phyloP scores from a whole-genome alignment of 1,140 invertebrate genomes.

The Lepidurus packardi region DNA sequence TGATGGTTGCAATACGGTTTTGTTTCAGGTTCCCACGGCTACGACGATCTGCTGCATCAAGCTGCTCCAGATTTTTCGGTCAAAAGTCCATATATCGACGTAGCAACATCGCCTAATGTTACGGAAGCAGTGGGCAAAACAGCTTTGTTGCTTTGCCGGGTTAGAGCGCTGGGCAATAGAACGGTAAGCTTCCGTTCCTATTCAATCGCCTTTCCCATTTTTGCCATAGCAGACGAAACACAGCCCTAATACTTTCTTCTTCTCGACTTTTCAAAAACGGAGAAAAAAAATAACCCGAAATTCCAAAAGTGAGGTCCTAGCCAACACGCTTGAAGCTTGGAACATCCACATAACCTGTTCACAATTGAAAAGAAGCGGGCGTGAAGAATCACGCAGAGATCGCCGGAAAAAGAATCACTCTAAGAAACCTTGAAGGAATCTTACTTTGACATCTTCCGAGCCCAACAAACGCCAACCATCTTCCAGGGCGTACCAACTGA shows the following conservation, averaged over 20 bases:
- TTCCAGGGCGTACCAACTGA: no score
- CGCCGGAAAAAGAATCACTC: no score
- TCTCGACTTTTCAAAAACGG: background rate
- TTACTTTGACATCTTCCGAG: no score
- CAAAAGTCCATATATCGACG: slow-evolving; percentile 30
- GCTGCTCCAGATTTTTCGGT: slow-evolving; percentile 23
- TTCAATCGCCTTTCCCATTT: background rate
- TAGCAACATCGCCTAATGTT: slow-evolving; percentile 63
- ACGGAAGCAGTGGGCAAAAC: slow-evolving; percentile 72
- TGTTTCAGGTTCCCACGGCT: background rate
- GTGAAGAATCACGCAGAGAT: no score
- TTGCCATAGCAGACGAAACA: background rate
- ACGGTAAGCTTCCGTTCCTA: slow-evolving; percentile 55
- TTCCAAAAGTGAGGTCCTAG: background rate
- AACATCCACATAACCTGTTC: no score
- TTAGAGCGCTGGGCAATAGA: slow-evolving; percentile 69
- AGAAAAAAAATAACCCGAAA: background rate
- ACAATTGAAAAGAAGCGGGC: no score
- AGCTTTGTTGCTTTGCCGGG: slow-evolving; percentile 67
- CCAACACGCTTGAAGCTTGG: no score
- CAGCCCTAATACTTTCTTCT: background rate
- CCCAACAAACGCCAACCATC: no score
- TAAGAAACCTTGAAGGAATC: no score
- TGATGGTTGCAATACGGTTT: background rate
- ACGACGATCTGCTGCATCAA: slow-evolving; percentile 1